Evolutionary conservation across 1,140 invertebrate species (phyloP), one percentile per base, ranked within the genome.

Genomic region (Archivesica marissinica): DNA sequence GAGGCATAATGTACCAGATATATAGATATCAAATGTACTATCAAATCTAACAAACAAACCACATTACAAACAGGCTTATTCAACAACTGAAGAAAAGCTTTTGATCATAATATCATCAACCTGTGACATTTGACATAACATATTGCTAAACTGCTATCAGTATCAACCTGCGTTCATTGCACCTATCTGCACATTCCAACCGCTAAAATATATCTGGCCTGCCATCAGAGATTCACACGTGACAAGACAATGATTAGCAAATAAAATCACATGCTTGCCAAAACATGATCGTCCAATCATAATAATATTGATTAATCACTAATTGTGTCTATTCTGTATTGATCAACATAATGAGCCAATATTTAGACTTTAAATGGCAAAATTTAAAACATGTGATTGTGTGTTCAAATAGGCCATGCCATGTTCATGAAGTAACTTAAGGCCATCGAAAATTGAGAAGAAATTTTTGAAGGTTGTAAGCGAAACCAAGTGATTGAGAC

Each of bases 71-170:
- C n/a, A n/a, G n/a, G n/a, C n/a, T n/a, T n/a, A n/a, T n/a, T n/a
- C n/a, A n/a, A n/a, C n/a, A n/a, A 64, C 30, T 35, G 13, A 64
- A 64, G 59, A 35, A 64, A 13, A 6, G 33, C 59, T 33, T 64
- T 64, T 64, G 59, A 64, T 64, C 59, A 64, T 25, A 28, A 4
- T 35, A 35, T n/a, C n/a, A 64, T 64, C 59, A 64, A 15, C 30
- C n/a, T n/a, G n/a, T 64, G 59, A 35, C 59, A 64, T 35, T 17
- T 35, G n/a, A 64, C 33, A 64, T 64, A 33, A 64, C 59, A 64
- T 35, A 64, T 17, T 35, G 6, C 28, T n/a, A n/a, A n/a, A n/a
- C n/a, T 35, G 33, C 13, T 17, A 64, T 64, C 33, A 64, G 38
- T 35, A 33, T 35, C n/a, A n/a, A n/a, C n/a, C n/a, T n/a, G n/a